Conservation (phyloP, 2,797 vertebrate species). For the Mormyrops boulengeri region DNA sequence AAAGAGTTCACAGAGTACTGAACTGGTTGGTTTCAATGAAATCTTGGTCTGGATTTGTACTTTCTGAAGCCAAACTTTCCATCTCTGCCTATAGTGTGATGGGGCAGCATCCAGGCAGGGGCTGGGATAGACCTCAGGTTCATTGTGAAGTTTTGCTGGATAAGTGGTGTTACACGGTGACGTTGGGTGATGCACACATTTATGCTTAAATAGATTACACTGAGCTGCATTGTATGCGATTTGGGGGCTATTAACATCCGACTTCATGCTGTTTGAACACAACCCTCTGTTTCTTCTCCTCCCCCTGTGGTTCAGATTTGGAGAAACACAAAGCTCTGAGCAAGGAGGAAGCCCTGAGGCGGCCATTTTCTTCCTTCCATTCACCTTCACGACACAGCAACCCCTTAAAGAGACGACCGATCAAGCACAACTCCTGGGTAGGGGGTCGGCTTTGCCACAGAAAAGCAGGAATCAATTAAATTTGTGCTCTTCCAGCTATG, state of each 20-base stretch:
- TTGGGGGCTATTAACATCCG: background rate
- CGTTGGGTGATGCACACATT: background rate
- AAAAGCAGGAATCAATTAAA: background rate
- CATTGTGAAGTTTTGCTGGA: background rate
- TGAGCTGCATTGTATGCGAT: background rate
- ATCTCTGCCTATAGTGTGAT: background rate
- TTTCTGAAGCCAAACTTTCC: background rate
- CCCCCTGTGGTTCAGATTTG: constrained; percentile 36
- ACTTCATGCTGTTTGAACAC: background rate
- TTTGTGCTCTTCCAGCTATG: background rate
- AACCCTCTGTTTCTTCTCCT: background rate
- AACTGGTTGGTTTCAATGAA: background rate
- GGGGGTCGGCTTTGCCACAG: constrained; percentile 12
- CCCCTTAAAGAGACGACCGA: constrained; percentile 54
- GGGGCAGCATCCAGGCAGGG: background rate
- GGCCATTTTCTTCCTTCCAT: constrained; percentile 57
- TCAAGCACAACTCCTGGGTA: constrained; percentile 73
- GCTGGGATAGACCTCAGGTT: background rate
- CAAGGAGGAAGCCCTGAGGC: constrained; percentile 50
- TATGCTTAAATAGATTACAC: background rate
- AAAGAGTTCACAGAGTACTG: background rate
- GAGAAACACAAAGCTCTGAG: constrained; percentile 42
- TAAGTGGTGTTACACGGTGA: background rate
- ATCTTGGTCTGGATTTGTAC: background rate
- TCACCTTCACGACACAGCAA: constrained; percentile 60